Evolutionary conservation across 2,797 vertebrate species (phyloP), one percentile per base, ranked within the genome.

Genomic region (Neosalanx taihuensis): DNA sequence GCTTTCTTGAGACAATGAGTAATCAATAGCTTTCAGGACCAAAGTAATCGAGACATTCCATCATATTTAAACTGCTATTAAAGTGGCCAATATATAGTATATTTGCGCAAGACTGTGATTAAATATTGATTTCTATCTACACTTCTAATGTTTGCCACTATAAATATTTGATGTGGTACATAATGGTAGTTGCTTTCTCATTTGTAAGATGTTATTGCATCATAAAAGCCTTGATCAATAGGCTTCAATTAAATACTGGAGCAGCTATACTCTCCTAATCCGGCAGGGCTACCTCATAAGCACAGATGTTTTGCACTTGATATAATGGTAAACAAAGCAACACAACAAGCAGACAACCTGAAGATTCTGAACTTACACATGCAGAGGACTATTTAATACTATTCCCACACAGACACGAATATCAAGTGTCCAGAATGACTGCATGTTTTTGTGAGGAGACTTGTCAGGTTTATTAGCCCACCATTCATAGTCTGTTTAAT

Each of bases 101-200:
- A 57, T 57, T 35, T 20, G 17, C 12, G 17, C 30, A 57, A 53
- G 53, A 70, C n/a, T 26, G 33, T 61, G n/a, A 37, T 20, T 30
- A 69, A 61, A 60, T 59, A 80, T 80, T 70, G 70, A 83, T 83
- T 79, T 77, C 49, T 62, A 59, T 33, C 65, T 2, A 17, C 62
- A 26, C 66, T 66, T 77, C 71, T 75, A 76, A 72, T 53, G 66
- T 72, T 53, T 64, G 30, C 65, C 74, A 70, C n/a, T 72, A 77
- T 78, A 79, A 79, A 81, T 79, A 66, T 77, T 81, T 72, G 81
- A 79, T 79, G 59, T 67, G 76, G 74, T 79, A 79, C 77, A 20
- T 83, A 79, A 77, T 79, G 74, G 63, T 71, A 74, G 79, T 69
- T 83, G 79, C 75, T 77, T 83, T 83, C 71, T 75, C 59, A 33